Base-by-base conservation (phyloP, 1,140 invertebrate species). In the Cephus cinctus region DNA sequence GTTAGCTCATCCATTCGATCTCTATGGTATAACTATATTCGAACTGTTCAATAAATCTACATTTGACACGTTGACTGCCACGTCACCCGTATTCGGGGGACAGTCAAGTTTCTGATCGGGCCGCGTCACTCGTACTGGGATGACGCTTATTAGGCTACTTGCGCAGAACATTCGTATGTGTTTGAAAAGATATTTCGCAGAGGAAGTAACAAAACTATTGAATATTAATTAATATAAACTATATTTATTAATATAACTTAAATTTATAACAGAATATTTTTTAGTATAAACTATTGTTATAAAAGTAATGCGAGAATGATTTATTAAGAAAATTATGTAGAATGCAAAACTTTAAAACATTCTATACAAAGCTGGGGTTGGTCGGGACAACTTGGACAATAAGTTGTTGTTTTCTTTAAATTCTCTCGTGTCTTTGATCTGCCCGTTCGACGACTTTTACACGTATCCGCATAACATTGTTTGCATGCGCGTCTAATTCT, bases 101-200 rank as follows among this genome's bases (percentile, higher is more conserved):
- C 31, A 34, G 18, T 44, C 25, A 21, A 44, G 30, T 34, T 44
- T 44, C 31, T 22, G 42, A 44, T 44, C 31, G 43, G 14, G 32
- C 43, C 22, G 21, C 32, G 34, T 45, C 43, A 45, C 21, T 23
- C 43, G 14, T 45, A 45, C 38, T 36, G 32, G 32, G 21, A 22
- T 45, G 43, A 45, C 21, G 31, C 14, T 45, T 45, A 45, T 45
- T 45, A 35, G 43, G 27, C 43, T 45, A 45, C 31, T 45, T 45
- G 32, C 31, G 16, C 5, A 4, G 31, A 12, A 34, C n/a, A 34
- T 34, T 34, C 31, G 31, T 34, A 34, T 34, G 5, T 34, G 31
- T 34, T 34, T 6, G n/a, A 34, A 34, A 34, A 25, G 25, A 20
- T 43, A 43, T 31, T 43, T 18, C 41, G 41, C 41, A 43, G 25